These are phyloP conservation scores for Drosophila kanapiae DNA, from an alignment of 1,140 invertebrate genomes.

Conservation along the genomic window DNA sequence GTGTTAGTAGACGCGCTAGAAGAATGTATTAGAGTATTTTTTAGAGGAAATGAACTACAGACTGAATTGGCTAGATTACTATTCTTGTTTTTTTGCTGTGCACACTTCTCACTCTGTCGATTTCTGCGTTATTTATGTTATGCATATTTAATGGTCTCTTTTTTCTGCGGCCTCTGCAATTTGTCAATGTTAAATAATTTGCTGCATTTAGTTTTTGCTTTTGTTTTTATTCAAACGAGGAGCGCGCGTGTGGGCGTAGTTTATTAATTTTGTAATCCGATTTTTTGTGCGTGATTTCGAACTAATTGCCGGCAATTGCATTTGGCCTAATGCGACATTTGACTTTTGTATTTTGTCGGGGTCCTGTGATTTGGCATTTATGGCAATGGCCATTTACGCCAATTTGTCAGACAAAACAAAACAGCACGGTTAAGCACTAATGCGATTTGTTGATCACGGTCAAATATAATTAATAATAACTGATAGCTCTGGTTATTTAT, in stretches of 20 bases:
- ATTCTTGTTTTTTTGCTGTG: background rate
- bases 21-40: too few relatives aligned
- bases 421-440: constrained; percentile 8
- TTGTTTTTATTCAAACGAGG: constrained; percentile 28
- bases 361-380: constrained; percentile 39
- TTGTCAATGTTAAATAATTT: constrained; percentile 75
- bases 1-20: too few relatives aligned
- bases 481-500: constrained; percentile 19
- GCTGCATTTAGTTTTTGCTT: constrained; percentile 50
- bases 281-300: constrained; percentile 30
- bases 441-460: constrained; percentile 49
- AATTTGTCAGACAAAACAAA: constrained; percentile 28
- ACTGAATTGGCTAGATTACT: too few relatives aligned
- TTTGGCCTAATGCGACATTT: constrained; percentile 62
- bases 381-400: constrained; percentile 29
- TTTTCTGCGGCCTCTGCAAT: constrained; percentile 54
- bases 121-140: constrained; percentile 52
- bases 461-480: constrained; percentile 52
- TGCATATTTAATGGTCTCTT: constrained; percentile 72
- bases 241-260: constrained; percentile 31
- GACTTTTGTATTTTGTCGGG: constrained; percentile 20
- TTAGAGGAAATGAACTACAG: too few relatives aligned
- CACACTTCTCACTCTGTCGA: background rate
- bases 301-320: constrained; percentile 74
- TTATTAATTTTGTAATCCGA: constrained; percentile 68